Evolutionary conservation across 1,140 invertebrate species (phyloP).

Genomic region (Ruditapes philippinarum): DNA sequence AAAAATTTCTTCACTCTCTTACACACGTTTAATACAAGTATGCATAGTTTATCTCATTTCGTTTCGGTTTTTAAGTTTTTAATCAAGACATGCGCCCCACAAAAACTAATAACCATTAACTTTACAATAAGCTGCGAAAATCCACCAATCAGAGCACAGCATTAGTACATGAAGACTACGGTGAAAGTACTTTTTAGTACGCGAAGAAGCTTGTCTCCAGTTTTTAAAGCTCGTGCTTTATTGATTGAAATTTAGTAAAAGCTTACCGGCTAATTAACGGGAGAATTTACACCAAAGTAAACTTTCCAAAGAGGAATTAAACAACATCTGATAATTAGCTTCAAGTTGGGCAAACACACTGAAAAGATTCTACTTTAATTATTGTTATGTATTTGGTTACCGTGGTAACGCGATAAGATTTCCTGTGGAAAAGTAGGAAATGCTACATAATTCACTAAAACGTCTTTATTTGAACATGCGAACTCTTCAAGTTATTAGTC

Average conservation of each 20-base stretch:
- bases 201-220: neutral
- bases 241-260: slow-evolving; percentile 34
- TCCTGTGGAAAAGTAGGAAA: slow-evolving; percentile 15
- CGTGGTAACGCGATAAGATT: slow-evolving; percentile 15
- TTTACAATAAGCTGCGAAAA: no score
- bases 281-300: slow-evolving; percentile 39
- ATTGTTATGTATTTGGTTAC: slow-evolving; percentile 16
- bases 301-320: slow-evolving; percentile 8
- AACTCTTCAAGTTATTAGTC: no score
- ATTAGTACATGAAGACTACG: no score
- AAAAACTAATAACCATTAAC: no score
- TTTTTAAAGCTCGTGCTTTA: neutral
- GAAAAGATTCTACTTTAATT: slow-evolving; percentile 26
- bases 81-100: no score
- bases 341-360: slow-evolving; percentile 21
- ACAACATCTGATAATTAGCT: slow-evolving; percentile 26
- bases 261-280: slow-evolving; percentile 10
- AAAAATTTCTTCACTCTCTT: no score
- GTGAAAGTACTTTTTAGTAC: no score
- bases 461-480: neutral
- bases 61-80: no score
- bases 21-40: no score
- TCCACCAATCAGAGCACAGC: no score
- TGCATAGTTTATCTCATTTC: no score
- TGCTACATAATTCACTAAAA: slow-evolving; percentile 13